Conservation (phyloP, 2,797 vertebrate genomes). For the Emys orbicularis region DNA sequence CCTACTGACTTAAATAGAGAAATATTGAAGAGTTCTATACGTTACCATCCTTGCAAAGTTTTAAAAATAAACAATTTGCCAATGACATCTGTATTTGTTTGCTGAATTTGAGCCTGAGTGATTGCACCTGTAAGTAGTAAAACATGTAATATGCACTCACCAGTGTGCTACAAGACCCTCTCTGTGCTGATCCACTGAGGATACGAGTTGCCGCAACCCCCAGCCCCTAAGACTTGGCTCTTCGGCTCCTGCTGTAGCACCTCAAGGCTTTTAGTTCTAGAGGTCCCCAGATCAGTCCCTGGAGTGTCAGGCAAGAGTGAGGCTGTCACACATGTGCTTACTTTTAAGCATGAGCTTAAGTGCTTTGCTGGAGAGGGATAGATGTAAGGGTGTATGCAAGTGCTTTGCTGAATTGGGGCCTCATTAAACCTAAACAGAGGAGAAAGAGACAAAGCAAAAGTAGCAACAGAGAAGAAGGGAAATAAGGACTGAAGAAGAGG, state of each 20-base stretch:
- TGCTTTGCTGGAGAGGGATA: not conserved
- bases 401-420: not conserved
- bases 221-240: not conserved
- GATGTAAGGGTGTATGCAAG: no score
- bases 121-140: not conserved
- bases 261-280: not conserved
- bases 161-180: not conserved
- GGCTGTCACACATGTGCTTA: not conserved
- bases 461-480: not conserved
- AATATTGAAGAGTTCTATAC: no score
- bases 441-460: not conserved
- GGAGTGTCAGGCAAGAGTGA: not conserved
- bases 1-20: not conserved
- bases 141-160: not conserved
- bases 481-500: not conserved
- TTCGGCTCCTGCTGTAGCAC: not conserved
- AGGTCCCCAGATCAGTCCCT: not conserved
- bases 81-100: not conserved
- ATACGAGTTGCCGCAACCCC: not conserved
- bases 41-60: not conserved
- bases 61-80: not conserved
- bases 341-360: not conserved
- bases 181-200: not conserved
- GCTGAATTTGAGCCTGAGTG: not conserved
- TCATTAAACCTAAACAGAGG: not conserved